Base-by-base conservation (phyloP, 2,797 vertebrate genomes). In the Siniperca obscura region DNA sequence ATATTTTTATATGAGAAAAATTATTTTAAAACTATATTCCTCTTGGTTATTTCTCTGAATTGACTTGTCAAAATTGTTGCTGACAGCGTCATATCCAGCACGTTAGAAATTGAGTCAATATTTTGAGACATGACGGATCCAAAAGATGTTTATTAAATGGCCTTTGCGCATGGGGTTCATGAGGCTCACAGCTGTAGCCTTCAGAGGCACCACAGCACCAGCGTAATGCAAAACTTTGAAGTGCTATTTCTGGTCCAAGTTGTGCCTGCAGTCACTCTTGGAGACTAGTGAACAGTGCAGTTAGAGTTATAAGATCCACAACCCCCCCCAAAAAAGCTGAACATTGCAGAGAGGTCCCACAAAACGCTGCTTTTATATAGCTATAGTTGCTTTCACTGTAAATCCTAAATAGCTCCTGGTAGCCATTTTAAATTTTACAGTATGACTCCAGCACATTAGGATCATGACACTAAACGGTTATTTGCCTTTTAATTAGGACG, bases 71-170 rank as follows among this genome's bases (percentile, higher is more conserved):
- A 73, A 86, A 61, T 74, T 76, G 82, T 70, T 74, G 73, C 83
- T 93, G 93, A 95, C 95, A 94, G 93, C 87, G 64, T 88, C 91
- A 87, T 69, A 90, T 89, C 83, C 82, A 84, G 77, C 83, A 74
- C 86, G 78, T 86, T 92, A 87, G 89, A 93, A 92, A 91, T 64
- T 88, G 88, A 91, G 88, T 93, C 93, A 94, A 94, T 91, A 93
- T 90, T 92, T 88, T 86, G 89, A 91, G 92, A 91, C 85, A 82
- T 91, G 92, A 93, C 78, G 86, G 85, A 89, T 90, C 88, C 85
- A 81, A 79, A 90, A 90, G 70, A 89, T 88, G 91, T 93, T 94
- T 91, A 90, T 93, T 86, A 90, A 90, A 92, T 90, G 89, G 87
- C 86, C 89, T 91, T 89, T 88, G 76, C 85, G 85, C 89, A n/a